phyloP scores from a whole-genome alignment of 1,140 invertebrate species.

The Druon quercuslanigerum region DNA sequence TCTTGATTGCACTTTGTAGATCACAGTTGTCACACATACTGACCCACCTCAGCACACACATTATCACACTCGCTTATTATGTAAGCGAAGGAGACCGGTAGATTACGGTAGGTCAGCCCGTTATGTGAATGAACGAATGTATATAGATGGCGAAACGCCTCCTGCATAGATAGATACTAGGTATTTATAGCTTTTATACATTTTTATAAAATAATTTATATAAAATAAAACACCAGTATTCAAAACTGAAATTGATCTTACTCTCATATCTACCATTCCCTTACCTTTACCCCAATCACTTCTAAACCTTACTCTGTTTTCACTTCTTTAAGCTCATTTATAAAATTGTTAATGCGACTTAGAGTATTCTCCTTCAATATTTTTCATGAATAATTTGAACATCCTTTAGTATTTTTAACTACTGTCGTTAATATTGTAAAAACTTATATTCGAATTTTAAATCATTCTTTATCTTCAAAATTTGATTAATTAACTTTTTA shows the following conservation, averaged over 20 bases:
- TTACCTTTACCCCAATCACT: slow-evolving; percentile 7
- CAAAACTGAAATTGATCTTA: slow-evolving; percentile 66
- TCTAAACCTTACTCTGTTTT: neutral
- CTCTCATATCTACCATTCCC: slow-evolving; percentile 23
- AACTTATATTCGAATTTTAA: no score
- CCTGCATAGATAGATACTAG: slow-evolving; percentile 72
- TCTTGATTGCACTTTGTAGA: slow-evolving; percentile 50
- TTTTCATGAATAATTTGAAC: no score
- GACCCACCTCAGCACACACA: slow-evolving; percentile 74
- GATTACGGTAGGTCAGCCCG: slow-evolving; percentile 75
- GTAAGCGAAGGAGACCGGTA: slow-evolving; percentile 72
- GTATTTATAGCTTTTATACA: slow-evolving; percentile 75
- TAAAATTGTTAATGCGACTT: no score
- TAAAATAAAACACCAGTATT: slow-evolving; percentile 78
- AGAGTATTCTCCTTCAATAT: no score
- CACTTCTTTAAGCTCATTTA: no score
- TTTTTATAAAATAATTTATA: slow-evolving; percentile 78
- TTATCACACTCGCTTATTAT: slow-evolving; percentile 75
- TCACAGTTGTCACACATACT: slow-evolving; percentile 74
- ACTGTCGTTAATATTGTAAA: no score
- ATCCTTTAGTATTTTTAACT: no score
- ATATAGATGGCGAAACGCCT: slow-evolving; percentile 75
- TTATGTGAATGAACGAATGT: slow-evolving; percentile 75
- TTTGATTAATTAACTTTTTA: slow-evolving; percentile 4
- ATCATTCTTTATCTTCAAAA: neutral